These are phyloP conservation scores for Sebastes goodei DNA, from an alignment of 2,797 vertebrate genomes.

Conservation along the genomic window DNA sequence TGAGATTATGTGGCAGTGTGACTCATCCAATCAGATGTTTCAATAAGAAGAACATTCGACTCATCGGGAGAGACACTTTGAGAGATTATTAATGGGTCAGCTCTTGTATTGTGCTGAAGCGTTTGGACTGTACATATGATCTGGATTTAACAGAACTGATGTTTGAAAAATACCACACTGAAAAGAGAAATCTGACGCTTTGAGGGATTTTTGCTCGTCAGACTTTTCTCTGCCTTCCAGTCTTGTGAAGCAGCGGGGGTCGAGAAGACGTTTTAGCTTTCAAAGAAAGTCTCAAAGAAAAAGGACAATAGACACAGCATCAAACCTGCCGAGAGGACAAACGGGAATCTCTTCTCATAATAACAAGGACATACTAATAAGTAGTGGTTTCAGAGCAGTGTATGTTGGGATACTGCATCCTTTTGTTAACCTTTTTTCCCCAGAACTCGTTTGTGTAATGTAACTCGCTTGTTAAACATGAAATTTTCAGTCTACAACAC, in stretches of 20 bases:
- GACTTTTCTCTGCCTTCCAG: slow-evolving; percentile 28
- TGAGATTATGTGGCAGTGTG: slow-evolving; percentile 12
- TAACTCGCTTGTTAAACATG: slow-evolving; percentile 56
- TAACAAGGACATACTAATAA: slow-evolving; percentile 20
- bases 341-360: slow-evolving; percentile 18
- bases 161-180: slow-evolving; percentile 9
- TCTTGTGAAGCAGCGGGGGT: slow-evolving; percentile 14
- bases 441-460: slow-evolving; percentile 61
- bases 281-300: slow-evolving; percentile 23
- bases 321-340: slow-evolving; percentile 44
- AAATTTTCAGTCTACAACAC: slow-evolving; percentile 59
- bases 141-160: slow-evolving; percentile 24
- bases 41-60: slow-evolving; percentile 3
- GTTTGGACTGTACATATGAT: slow-evolving; percentile 50
- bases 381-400: slow-evolving; percentile 40
- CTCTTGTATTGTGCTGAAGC: not conserved
- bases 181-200: slow-evolving; percentile 13
- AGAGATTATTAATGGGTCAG: not conserved
- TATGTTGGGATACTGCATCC: slow-evolving; percentile 38
- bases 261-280: slow-evolving; percentile 30
- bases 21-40: slow-evolving; percentile 13
- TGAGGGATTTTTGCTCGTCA: slow-evolving; percentile 20
- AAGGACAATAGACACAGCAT: slow-evolving; percentile 34
- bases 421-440: slow-evolving; percentile 48
- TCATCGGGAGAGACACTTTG: not conserved